phyloP scores from a whole-genome alignment of 2,797 vertebrate genomes.

The Cuniculus paca region DNA sequence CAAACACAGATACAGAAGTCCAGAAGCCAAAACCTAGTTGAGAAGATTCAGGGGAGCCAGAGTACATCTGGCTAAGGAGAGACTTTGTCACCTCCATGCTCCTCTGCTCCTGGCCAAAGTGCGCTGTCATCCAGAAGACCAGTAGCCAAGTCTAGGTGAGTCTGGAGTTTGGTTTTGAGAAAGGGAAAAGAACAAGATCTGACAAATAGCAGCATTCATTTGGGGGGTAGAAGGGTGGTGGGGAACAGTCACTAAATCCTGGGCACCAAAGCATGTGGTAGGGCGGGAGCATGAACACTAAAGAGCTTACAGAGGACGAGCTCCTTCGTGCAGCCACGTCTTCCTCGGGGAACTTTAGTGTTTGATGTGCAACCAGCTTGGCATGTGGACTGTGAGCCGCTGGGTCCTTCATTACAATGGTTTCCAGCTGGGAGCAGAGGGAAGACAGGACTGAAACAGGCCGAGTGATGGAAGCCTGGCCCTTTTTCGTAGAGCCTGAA shows the following conservation, averaged over 20 bases:
- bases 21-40: neutral
- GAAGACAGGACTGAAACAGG: neutral
- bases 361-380: neutral
- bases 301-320: neutral
- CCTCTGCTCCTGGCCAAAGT: neutral
- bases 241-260: neutral
- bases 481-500: constrained; percentile 43
- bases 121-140: neutral
- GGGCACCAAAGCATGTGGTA: neutral
- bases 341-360: neutral
- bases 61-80: neutral
- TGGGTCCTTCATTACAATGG: neutral
- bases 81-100: too few species aligned
- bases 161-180: neutral
- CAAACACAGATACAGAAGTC: neutral
- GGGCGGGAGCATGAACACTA: neutral
- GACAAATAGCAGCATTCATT: neutral
- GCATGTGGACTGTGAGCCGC: neutral
- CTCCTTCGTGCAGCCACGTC: neutral
- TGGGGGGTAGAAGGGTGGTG: neutral
- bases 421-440: neutral
- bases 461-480: neutral
- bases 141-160: neutral
- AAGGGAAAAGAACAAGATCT: neutral
- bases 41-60: neutral